A percentile compares a stretch with the other conserved stretches of the same genome.
Evolutionary conservation across 2,113 vertebrate species (phyloP).

Genomic region (Nyctereutes procyonoides): DNA sequence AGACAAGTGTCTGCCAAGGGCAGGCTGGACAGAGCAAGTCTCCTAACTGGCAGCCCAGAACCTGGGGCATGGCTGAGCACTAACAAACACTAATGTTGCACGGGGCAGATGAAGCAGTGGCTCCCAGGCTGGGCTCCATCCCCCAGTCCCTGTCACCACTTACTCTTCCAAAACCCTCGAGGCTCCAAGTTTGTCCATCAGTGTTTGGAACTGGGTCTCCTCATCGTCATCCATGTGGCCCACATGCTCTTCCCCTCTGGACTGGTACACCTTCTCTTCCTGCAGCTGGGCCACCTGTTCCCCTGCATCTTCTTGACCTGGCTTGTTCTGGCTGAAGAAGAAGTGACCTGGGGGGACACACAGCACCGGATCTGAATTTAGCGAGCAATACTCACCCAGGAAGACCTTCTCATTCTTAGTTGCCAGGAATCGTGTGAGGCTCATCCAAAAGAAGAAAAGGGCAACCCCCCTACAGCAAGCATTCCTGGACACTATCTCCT

Average conservation of each 20-base stretch:
- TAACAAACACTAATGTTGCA: rapidly evolving
- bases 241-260: constrained; percentile 78
- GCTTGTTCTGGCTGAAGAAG: constrained; percentile 81
- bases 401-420: not conserved
- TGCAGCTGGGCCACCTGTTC: not conserved
- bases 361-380: not conserved
- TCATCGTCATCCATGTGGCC: constrained; percentile 87
- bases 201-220: constrained; percentile 90
- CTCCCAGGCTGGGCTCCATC: not conserved
- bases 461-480: not conserved
- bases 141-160: constrained; percentile 67
- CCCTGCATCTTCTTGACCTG: not conserved
- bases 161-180: constrained; percentile 93
- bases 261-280: constrained; percentile 85
- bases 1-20: not conserved
- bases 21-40: not conserved
- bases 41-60: not conserved
- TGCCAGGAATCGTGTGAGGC: not conserved
- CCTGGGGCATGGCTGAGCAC: rapidly evolving
- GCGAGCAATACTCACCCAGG: not conserved
- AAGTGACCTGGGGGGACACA: constrained; percentile 88
- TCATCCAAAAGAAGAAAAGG: not conserved
- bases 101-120: not conserved
- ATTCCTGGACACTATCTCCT: rapidly evolving
- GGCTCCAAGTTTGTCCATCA: constrained; percentile 93